phyloP scores from a whole-genome alignment of 53 echinoderm and acorn worm species.

The Patiria pectinifera region DNA sequence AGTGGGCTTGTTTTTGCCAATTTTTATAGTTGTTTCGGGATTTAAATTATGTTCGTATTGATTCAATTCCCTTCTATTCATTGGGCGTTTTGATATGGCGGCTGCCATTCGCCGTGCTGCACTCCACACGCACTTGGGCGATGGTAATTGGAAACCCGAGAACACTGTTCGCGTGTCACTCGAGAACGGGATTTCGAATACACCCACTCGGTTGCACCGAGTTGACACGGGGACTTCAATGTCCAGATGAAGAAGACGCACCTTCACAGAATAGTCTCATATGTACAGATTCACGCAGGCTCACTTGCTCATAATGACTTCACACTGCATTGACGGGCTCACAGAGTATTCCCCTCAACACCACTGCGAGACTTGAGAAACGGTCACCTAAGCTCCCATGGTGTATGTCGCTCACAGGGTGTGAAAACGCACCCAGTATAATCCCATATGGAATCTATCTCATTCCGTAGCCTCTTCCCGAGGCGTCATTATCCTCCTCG shows the following conservation, averaged over 20 bases:
- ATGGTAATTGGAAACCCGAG: too few relatives aligned
- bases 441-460: constrained; percentile 12
- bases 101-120: too few relatives aligned
- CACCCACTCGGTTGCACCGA: too few relatives aligned
- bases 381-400: background rate
- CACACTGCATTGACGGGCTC: background rate
- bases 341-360: background rate
- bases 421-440: constrained; percentile 21
- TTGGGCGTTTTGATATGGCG: too few relatives aligned
- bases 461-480: constrained; percentile 16
- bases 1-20: too few relatives aligned
- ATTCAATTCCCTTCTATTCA: too few relatives aligned
- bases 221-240: background rate
- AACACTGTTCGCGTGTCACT: too few relatives aligned
- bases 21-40: too few relatives aligned
- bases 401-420: background rate
- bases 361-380: background rate
- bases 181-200: too few relatives aligned
- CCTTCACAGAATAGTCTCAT: background rate
- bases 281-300: background rate
- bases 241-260: background rate
- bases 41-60: too few relatives aligned
- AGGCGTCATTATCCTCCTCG: background rate
- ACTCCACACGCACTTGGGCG: too few relatives aligned
- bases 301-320: background rate